Evolutionary conservation across 2,888 invertebrate species (phyloP), one percentile per base, ranked within the genome.

Genomic region (Napeogenes sylphis): DNA sequence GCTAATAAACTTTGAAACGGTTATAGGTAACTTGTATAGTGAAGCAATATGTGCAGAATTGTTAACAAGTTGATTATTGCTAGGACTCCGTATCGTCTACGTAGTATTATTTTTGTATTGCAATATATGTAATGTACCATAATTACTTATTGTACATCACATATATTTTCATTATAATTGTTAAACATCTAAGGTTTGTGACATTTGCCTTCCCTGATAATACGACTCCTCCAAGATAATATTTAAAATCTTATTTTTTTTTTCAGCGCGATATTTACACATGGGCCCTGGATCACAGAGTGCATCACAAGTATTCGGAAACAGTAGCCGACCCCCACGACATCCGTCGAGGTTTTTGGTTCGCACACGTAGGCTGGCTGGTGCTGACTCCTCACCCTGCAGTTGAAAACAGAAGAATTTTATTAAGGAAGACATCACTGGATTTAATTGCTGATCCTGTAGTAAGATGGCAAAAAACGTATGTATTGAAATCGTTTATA

Each of bases 361-460:
- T 98, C 81, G 94, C 98, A 0, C 98, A 98, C 80, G 95, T 98
- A 8, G 98, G 98, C 6, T 98, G 98, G 98, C 87, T 98, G 54
- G 93, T 98, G 59, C 90, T 94, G 0, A 95, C 95, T 0, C 97
- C 97, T 0, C 98, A 96, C 80, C 96, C 96, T 0, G 92, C 94
- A 3, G 96, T 95, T 0, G 93, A 93, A 14, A 92, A 92, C 70
- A 93, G 95, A 71, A 90, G 95, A 45, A 89, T 91, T 42, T 92
- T 92, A 0, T 75, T 90, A 4, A 73, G 70, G 30, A 70, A 77
- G 55, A 93, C 94, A 13, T 95, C 95, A 58, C 91, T 93, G 90
- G 96, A 96, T 78, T 90, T 96, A 58, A 91, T 94, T 69, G 92
- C 91, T 0, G 96, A 96, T 77, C 91, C 92, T 0, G 94, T 96